Base-by-base conservation (phyloP, 92 coral and sea anemone genomes). In the Palythoa caribaeorum region DNA sequence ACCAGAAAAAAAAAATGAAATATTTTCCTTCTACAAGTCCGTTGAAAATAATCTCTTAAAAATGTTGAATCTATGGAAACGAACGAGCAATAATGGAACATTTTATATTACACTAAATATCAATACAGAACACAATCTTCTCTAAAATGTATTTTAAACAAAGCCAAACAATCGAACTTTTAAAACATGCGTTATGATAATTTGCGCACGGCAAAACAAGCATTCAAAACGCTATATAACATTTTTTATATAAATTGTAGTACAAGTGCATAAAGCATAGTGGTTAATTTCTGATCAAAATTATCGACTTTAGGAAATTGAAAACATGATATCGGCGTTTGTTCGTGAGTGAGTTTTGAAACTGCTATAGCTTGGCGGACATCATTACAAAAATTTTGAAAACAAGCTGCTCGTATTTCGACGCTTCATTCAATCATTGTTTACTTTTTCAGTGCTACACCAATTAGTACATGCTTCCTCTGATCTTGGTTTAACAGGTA, bases 21-120 rank as follows among this genome's bases (percentile, higher is more conserved):
- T n/a, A n/a, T 20, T 35, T 47, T 40, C 76, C 37, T 71, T 37
- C 47, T 2, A 55, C 21, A 65, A 80, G 40, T 75, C 57, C 36
- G 35, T 47, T 81, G 28, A 81, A 47, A 47, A 36, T 15, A 81
- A 17, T 62, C n/a, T 40, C 62, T 60, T 62, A 20, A n/a, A 62
- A 28, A 12, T 6, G 15, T 12, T 11, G 76, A 65, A 68, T 63
- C 76, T 81, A 81, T 65, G 86, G 86, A 81, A 68, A 81, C 76
- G 12, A 71, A 15, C 39, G 35, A 20, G 76, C 39, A 81, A 38
- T 55, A 66, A 54, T 54, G 83, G 44, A 35, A 59, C 53, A 68
- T 81, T 81, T 66, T 16, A 50, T 81, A 55, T 60, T 60, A 9
- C 51, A 81, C 62, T 47, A 59, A 38, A 50, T 6, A 14, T 40